Conservation (phyloP, 23 tunicate species). For the Botrylloides violaceus region DNA sequence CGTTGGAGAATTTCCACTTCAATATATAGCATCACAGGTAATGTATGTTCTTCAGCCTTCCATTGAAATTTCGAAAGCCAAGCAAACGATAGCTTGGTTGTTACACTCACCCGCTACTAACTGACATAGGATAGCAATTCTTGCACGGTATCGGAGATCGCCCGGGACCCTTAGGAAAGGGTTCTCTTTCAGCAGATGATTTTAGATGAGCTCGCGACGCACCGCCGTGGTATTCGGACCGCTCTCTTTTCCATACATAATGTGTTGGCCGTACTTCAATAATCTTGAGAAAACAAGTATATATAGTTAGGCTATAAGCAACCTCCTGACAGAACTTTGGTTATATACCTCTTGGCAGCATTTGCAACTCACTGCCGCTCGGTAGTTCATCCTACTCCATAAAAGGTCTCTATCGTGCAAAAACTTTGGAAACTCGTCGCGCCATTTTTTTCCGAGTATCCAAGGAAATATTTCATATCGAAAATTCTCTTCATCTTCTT, state of each 20-base stretch:
- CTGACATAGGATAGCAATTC: slow-evolving; percentile 22
- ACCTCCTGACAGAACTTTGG: background rate
- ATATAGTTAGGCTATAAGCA: background rate
- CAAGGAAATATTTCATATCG: slow-evolving; percentile 96
- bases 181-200: slow-evolving; percentile 67
- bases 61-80: background rate
- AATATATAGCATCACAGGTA: background rate
- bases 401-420: slow-evolving; percentile 38
- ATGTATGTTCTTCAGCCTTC: background rate
- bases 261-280: slow-evolving; percentile 63
- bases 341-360: slow-evolving; percentile 77
- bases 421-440: slow-evolving; percentile 57
- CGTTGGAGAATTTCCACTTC: background rate
- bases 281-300: slow-evolving; percentile 15
- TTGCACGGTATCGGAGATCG: slow-evolving; percentile 86
- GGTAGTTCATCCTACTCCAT: slow-evolving; percentile 70
- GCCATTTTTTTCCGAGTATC: slow-evolving; percentile 73
- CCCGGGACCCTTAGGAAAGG: slow-evolving; percentile 85
- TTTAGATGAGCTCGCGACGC: slow-evolving; percentile 53
- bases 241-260: slow-evolving; percentile 63
- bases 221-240: slow-evolving; percentile 57
- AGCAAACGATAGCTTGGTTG: too few relatives aligned
- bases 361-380: slow-evolving; percentile 86
- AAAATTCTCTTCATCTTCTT: slow-evolving; percentile 92
- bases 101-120: slow-evolving; percentile 29